Percentiles rank a stretch among this genome's conserved stretches.
phyloP scores from a whole-genome alignment of 2,888 invertebrate genomes.

The Dolichopus griseipennis region DNA sequence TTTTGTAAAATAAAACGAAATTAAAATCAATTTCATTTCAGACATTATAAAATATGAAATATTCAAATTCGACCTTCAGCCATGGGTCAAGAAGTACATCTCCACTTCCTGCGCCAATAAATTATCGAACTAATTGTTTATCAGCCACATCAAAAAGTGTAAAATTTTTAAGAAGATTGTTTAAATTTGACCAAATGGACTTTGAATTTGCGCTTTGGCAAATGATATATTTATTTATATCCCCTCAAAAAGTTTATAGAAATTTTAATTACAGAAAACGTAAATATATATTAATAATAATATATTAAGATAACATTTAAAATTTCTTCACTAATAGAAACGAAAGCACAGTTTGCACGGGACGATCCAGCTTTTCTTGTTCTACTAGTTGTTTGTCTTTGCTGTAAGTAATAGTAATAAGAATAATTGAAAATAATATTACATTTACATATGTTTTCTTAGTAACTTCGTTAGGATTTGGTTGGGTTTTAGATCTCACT shows the following conservation, averaged over 20 bases:
- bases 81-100: conserved; percentile 50
- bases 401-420: conserved; percentile 46
- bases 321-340: conserved; percentile 57
- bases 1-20: too few species aligned
- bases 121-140: conserved; percentile 60
- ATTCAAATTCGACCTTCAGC: conserved; percentile 26
- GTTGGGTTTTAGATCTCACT: conserved; percentile 63
- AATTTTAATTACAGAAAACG: conserved; percentile 97
- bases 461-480: conserved; percentile 88
- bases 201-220: conserved; percentile 99
- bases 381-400: conserved; percentile 74
- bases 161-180: conserved; percentile 72
- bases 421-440: not conserved
- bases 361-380: conserved; percentile 99
- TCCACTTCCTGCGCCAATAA: conserved; percentile 60
- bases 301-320: not conserved
- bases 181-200: conserved; percentile 96
- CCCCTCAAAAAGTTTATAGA: conserved; percentile 94
- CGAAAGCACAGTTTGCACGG: conserved; percentile 96
- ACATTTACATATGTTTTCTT: conserved; percentile 34
- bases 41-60: conserved; percentile 21
- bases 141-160: conserved; percentile 82
- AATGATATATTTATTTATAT: conserved; percentile 88
- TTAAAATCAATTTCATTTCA: too few species aligned
- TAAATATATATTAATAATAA: conserved; percentile 44